phyloP scores from a whole-genome alignment of 2,113 vertebrate species.

The Hylia prasina region DNA sequence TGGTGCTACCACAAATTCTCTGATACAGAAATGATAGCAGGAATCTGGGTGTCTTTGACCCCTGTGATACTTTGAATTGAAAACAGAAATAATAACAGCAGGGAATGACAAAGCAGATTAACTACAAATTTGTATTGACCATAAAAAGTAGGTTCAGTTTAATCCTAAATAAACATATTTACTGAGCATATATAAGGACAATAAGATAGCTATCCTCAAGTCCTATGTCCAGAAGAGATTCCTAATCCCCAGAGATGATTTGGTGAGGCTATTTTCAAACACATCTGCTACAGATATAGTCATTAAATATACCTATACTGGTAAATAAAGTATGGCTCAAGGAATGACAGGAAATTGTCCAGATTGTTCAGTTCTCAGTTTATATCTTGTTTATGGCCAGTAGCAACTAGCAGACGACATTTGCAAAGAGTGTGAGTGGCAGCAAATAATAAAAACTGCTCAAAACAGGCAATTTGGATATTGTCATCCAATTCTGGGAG shows the following conservation, averaged over 20 bases:
- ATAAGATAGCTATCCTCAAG: neutral
- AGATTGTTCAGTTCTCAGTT: neutral
- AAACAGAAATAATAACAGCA: neutral
- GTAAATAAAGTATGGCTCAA: neutral
- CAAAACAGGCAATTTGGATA: neutral
- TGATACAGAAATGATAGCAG: neutral
- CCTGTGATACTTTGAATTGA: neutral
- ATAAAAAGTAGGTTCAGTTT: neutral
- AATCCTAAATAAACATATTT: neutral
- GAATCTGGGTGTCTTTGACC: fast-evolving
- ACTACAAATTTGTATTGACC: neutral
- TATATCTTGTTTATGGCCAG: neutral
- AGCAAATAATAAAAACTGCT: neutral
- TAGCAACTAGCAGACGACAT: neutral
- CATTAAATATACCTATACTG: neutral
- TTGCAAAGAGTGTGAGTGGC: neutral
- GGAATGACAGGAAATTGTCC: neutral
- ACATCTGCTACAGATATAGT: neutral
- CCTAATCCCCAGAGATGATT: neutral
- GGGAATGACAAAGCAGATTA: neutral
- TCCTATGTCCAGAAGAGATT: neutral
- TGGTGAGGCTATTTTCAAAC: neutral
- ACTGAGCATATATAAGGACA: neutral
- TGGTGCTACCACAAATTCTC: neutral
- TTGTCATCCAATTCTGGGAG: fast-evolving